phyloP scores from a whole-genome alignment of 2,113 vertebrate genomes.

The Chaetops frenatus region DNA sequence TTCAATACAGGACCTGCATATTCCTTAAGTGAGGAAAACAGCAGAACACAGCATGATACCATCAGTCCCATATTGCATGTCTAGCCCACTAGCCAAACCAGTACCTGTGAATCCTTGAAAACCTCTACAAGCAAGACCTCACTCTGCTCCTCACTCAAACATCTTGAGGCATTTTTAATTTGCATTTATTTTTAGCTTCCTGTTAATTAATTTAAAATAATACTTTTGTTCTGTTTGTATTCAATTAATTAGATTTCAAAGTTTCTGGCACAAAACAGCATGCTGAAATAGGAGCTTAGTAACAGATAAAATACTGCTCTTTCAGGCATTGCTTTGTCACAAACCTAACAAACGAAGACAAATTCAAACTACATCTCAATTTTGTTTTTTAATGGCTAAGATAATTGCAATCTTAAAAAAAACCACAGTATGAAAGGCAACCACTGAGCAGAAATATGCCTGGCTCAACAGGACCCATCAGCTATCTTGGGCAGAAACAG shows the following conservation, averaged over 20 bases:
- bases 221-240: background rate
- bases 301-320: background rate
- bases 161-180: background rate
- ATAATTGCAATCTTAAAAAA: background rate
- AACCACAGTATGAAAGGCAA: background rate
- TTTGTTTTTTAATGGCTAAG: background rate
- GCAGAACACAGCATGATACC: background rate
- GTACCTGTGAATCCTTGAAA: background rate
- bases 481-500: background rate
- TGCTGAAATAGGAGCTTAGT: background rate
- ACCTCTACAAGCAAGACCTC: background rate
- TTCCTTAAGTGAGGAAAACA: background rate
- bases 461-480: background rate
- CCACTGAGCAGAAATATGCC: background rate
- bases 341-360: constrained; percentile 9
- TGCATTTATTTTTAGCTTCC: background rate
- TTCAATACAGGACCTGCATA: background rate
- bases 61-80: rapidly evolving
- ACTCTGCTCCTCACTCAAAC: background rate
- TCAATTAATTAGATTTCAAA: background rate
- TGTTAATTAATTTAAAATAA: constrained; percentile 10
- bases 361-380: constrained; percentile 1
- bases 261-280: background rate
- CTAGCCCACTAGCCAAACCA: background rate
- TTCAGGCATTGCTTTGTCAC: background rate